Conservation (phyloP, 2,797 vertebrate species). For the Urophycis tenuis region DNA sequence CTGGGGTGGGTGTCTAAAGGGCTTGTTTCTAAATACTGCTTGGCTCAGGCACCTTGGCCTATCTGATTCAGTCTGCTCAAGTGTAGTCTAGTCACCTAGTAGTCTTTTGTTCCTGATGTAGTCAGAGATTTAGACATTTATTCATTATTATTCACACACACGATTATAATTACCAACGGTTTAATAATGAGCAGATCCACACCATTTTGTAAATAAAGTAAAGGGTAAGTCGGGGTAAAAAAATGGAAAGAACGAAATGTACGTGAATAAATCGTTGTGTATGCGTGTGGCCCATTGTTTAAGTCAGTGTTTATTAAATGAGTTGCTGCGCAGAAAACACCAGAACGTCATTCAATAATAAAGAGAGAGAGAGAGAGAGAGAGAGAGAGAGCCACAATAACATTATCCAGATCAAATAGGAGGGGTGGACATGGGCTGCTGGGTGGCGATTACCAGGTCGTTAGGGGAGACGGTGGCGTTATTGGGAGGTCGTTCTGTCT, state of each 20-base stretch:
- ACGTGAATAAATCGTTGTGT: too few relatives aligned
- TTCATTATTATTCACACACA: too few relatives aligned
- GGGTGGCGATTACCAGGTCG: background rate
- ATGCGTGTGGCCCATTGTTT: too few relatives aligned
- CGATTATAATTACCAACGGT: too few relatives aligned
- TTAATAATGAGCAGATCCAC: too few relatives aligned
- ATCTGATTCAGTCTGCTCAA: slow-evolving; percentile 34
- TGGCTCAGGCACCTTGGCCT: slow-evolving; percentile 43
- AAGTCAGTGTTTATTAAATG: too few relatives aligned
- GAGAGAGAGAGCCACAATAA: background rate
- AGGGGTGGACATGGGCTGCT: background rate
- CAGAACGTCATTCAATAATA: background rate
- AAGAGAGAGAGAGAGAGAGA: too few relatives aligned
- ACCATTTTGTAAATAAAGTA: too few relatives aligned
- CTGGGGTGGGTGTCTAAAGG: slow-evolving; percentile 56
- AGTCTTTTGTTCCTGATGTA: background rate
- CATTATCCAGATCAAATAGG: background rate
- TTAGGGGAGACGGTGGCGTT: background rate
- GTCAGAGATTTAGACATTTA: background rate
- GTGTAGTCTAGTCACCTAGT: background rate
- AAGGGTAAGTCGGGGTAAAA: background rate
- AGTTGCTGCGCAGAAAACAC: background rate
- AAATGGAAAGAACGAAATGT: background rate
- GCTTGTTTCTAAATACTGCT: slow-evolving; percentile 60
- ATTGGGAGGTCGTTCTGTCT: too few relatives aligned